phyloP scores from a whole-genome alignment of 1,140 invertebrate genomes.

The Aphidius ervi region DNA sequence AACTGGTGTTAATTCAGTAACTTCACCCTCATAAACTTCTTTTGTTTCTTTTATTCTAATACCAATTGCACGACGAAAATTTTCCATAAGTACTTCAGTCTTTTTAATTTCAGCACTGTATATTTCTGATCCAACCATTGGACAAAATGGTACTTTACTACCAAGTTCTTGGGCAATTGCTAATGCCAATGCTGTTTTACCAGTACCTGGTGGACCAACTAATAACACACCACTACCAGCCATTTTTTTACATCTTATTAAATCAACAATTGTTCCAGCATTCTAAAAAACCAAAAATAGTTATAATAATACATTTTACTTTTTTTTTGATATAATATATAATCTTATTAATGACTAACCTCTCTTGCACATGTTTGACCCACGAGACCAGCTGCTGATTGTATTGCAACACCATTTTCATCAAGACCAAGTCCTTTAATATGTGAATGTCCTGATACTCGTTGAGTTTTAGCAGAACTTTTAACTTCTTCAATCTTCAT shows the following conservation, averaged over 20 bases:
- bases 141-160: conserved; percentile 98
- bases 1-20: conserved; percentile 93
- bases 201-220: conserved; percentile 96
- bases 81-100: conserved; percentile 99
- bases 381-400: conserved; percentile 87
- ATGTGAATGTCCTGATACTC: conserved; percentile 95
- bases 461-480: conserved; percentile 93
- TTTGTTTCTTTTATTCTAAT: conserved; percentile 94
- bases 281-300: too few species aligned
- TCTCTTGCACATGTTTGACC: conserved; percentile 93
- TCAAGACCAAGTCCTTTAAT: conserved; percentile 94
- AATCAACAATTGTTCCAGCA: conserved; percentile 93
- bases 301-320: too few species aligned
- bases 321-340: too few species aligned
- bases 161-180: conserved; percentile 98
- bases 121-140: conserved; percentile 99
- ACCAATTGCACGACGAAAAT: conserved; percentile 96
- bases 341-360: too few species aligned
- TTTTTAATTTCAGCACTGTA: conserved; percentile 99
- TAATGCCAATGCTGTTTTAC: conserved; percentile 96
- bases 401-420: conserved; percentile 85
- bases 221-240: conserved; percentile 91
- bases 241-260: conserved; percentile 98
- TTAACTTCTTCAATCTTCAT: conserved; percentile 99
- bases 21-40: conserved; percentile 99